These are phyloP conservation scores for Lordiphosa clarofinis DNA, from an alignment of 1,140 invertebrate species.

Conservation along the genomic window DNA sequence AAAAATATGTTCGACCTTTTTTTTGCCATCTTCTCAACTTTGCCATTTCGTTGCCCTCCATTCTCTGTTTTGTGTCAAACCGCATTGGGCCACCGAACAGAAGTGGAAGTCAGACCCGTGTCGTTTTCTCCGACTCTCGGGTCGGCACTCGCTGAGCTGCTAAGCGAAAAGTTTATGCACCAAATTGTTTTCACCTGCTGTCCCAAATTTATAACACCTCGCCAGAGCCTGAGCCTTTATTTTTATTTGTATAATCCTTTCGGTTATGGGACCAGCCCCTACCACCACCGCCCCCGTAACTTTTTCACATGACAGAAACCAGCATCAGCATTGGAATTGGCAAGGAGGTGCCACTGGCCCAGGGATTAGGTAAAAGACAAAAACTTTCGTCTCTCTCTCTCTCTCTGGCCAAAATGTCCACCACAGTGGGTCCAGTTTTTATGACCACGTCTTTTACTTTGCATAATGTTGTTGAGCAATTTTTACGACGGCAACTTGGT, in stretches of 20 bases:
- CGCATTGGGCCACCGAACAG: conserved; percentile 43
- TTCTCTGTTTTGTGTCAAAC: conserved; percentile 58
- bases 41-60: conserved; percentile 16
- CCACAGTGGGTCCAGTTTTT: conserved; percentile 55
- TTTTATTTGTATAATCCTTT: conserved; percentile 78
- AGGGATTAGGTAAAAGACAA: conserved; percentile 70
- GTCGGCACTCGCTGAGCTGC: conserved; percentile 42
- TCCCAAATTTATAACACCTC: conserved; percentile 73
- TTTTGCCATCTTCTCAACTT: conserved; percentile 11
- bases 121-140: conserved; percentile 25
- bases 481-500: conserved; percentile 43
- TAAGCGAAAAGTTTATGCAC: conserved; percentile 76
- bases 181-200: conserved; percentile 76
- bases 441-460: conserved; percentile 51
- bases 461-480: conserved; percentile 62
- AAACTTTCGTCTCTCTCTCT: conserved; percentile 34
- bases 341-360: conserved; percentile 35
- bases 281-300: conserved; percentile 33
- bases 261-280: conserved; percentile 37
- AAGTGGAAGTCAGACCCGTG: conserved; percentile 39
- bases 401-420: conserved; percentile 29
- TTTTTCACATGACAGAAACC: conserved; percentile 68
- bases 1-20: conserved; percentile 9
- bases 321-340: conserved; percentile 67
- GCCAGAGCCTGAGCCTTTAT: conserved; percentile 45